These are phyloP conservation scores for Montifringilla adamsi DNA, from an alignment of 2,113 vertebrate genomes.

Conservation along the genomic window DNA sequence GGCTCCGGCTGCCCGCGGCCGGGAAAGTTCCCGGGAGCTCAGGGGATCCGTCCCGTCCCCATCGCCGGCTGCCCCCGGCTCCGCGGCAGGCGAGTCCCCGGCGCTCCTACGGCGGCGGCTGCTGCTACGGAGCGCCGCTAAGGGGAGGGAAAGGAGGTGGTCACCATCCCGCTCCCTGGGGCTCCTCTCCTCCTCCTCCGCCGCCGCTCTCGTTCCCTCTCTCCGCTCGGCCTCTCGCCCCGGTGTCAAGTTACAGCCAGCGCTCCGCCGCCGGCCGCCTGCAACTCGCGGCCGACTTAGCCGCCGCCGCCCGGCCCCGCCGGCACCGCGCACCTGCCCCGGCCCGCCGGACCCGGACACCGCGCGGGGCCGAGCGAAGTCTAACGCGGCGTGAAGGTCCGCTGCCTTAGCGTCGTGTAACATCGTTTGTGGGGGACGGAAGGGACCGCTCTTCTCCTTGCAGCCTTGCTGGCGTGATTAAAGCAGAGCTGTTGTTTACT, in stretches of 20 bases:
- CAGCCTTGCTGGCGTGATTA: not conserved
- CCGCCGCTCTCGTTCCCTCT: not conserved
- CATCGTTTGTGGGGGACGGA: rapidly evolving
- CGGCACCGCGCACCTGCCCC: not conserved
- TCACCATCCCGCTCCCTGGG: slow-evolving; percentile 55
- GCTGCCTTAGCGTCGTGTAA: rapidly evolving
- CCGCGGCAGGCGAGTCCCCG: not conserved
- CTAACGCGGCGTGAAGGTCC: rapidly evolving
- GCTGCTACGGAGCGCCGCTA: not conserved
- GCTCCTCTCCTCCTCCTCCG: not conserved
- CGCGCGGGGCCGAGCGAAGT: rapidly evolving
- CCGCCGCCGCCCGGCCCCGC: not conserved
- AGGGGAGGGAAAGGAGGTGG: slow-evolving; percentile 57
- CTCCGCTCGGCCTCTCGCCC: slow-evolving; percentile 6
- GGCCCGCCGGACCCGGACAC: not conserved
- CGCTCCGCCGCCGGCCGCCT: not conserved
- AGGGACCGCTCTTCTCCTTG: rapidly evolving
- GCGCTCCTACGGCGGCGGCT: not conserved
- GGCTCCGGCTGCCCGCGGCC: slow-evolving; percentile 20
- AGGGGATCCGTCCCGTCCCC: slow-evolving; percentile 14
- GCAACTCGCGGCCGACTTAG: not conserved
- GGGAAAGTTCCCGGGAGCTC: slow-evolving; percentile 53
- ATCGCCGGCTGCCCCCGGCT: slow-evolving; percentile 7
- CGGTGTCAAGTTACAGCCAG: slow-evolving; percentile 44
- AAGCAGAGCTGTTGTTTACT: rapidly evolving